Conservation (phyloP, 2,113 vertebrate genomes). For the Podilymbus podiceps region DNA sequence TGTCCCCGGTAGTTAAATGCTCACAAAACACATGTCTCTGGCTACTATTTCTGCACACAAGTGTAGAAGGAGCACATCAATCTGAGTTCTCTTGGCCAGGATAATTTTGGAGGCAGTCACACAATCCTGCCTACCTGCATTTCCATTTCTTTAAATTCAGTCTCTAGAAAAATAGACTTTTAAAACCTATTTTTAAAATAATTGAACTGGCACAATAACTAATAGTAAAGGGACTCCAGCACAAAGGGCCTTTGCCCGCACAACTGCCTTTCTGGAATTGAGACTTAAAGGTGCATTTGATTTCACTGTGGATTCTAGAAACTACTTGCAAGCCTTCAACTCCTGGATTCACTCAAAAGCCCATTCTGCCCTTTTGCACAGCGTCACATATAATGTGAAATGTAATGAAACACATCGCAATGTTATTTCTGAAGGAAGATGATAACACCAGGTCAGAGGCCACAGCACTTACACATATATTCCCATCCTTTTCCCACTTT, state of each 20-base stretch:
- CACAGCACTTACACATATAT: neutral
- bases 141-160: neutral
- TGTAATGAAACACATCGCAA: neutral
- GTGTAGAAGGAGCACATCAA: neutral
- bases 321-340: neutral
- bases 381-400: neutral
- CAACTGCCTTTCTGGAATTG: neutral
- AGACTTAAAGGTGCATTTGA: accelerated
- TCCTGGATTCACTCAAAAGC: neutral
- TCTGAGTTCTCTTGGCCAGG: neutral
- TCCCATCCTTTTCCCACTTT: neutral
- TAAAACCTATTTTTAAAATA: neutral
- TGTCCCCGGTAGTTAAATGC: neutral
- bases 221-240: neutral
- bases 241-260: neutral
- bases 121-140: neutral
- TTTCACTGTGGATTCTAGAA: neutral
- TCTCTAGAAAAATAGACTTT: neutral
- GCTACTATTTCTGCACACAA: neutral
- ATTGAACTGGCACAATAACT: neutral
- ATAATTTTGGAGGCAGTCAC: neutral
- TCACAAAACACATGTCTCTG: neutral
- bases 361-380: neutral
- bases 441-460: neutral
- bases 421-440: neutral